Evolutionary conservation across 2,797 vertebrate genomes (phyloP).

Genomic region (Poecilia velifera): DNA sequence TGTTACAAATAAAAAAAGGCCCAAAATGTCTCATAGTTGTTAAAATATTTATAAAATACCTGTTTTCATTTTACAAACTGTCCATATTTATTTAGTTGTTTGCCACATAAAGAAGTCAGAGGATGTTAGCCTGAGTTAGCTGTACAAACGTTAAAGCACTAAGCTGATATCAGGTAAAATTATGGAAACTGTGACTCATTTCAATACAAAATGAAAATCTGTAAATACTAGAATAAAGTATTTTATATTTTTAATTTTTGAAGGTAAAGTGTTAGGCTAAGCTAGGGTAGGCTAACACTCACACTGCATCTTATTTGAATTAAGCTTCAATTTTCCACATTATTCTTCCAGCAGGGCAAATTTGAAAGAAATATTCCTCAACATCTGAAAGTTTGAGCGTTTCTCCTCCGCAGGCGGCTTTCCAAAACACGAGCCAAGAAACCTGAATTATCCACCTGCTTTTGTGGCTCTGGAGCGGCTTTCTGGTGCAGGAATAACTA

Average conservation of each 20-base stretch:
- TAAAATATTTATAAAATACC: not conserved
- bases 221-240: not conserved
- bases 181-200: not conserved
- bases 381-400: not conserved
- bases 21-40: not conserved
- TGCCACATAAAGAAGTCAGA: not conserved
- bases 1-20: not conserved
- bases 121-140: not conserved
- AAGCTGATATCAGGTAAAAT: not conserved
- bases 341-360: not conserved
- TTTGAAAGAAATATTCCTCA: not conserved
- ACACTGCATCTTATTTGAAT: too few species aligned
- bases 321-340: not conserved
- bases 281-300: not conserved
- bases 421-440: not conserved
- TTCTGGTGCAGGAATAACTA: constrained; percentile 16
- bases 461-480: constrained; percentile 2
- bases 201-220: not conserved
- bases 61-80: not conserved
- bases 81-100: not conserved
- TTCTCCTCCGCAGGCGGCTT: not conserved
- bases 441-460: not conserved
- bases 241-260: not conserved
- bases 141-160: not conserved
- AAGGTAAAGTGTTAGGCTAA: not conserved